Evolutionary conservation across 2,888 invertebrate species (phyloP).

Genomic region (Caradrina clavipalpis): DNA sequence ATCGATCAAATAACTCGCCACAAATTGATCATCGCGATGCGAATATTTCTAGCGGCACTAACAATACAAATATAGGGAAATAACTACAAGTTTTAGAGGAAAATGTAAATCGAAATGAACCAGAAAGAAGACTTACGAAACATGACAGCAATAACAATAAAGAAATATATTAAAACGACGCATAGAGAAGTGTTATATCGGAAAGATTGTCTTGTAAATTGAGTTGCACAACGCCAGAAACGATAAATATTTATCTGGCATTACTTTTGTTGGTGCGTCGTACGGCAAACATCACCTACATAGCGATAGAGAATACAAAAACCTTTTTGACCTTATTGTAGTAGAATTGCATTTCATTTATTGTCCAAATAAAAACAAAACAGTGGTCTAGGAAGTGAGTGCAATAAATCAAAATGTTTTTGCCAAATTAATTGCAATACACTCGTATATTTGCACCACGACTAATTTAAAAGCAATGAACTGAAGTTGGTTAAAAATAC

Average conservation of each 20-base stretch:
- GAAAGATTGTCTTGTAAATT: constrained; percentile 55
- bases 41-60: constrained; percentile 24
- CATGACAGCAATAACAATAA: constrained; percentile 46
- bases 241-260: constrained; percentile 67
- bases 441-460: constrained; percentile 14
- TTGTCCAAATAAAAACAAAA: constrained; percentile 36
- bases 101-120: constrained; percentile 36
- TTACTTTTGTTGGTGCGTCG: constrained; percentile 61
- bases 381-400: constrained; percentile 36
- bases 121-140: constrained; percentile 48
- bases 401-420: constrained; percentile 29
- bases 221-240: constrained; percentile 66
- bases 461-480: constrained; percentile 27
- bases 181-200: constrained; percentile 43
- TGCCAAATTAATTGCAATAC: constrained; percentile 41
- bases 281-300: constrained; percentile 28
- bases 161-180: constrained; percentile 40
- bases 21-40: constrained; percentile 58
- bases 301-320: constrained; percentile 34
- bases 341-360: constrained; percentile 26
- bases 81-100: constrained; percentile 28
- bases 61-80: constrained; percentile 17
- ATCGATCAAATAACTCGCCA: constrained; percentile 79
- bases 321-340: constrained; percentile 31
- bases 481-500: constrained; percentile 30